Evolutionary conservation across 2,113 vertebrate species (phyloP).

Genomic region (Dissostichus mawsoni): DNA sequence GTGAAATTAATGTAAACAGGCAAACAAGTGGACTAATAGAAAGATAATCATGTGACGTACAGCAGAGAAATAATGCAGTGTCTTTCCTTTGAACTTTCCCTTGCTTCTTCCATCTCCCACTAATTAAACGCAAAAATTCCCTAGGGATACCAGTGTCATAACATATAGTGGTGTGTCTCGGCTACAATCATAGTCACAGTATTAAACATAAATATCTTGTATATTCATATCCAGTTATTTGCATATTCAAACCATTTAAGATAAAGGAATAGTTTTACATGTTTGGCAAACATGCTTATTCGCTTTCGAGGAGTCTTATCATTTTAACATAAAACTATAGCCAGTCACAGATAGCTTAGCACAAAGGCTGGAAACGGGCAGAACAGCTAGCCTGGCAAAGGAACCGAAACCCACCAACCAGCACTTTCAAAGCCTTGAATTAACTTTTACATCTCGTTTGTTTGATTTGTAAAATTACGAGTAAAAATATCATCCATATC

Average conservation of each 20-base stretch:
- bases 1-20: neutral
- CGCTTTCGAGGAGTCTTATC: neutral
- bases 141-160: neutral
- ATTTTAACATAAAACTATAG: neutral
- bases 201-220: neutral
- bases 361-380: neutral
- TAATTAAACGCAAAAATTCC: constrained; percentile 21
- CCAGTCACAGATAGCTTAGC: constrained; percentile 14
- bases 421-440: neutral
- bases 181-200: constrained; percentile 44
- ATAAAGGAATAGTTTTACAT: neutral
- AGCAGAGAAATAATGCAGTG: neutral
- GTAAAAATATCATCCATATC: too few relatives aligned
- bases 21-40: neutral
- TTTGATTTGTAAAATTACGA: neutral
- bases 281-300: neutral
- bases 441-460: neutral
- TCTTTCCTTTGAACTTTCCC: neutral
- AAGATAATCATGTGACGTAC: neutral
- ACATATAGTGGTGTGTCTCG: constrained; percentile 25
- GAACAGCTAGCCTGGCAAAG: neutral
- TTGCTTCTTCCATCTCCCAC: neutral
- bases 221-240: constrained; percentile 1
- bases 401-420: neutral
- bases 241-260: constrained; percentile 45